Conservation (phyloP, 1,140 invertebrate genomes). For the Neotoxoptera formosana region DNA sequence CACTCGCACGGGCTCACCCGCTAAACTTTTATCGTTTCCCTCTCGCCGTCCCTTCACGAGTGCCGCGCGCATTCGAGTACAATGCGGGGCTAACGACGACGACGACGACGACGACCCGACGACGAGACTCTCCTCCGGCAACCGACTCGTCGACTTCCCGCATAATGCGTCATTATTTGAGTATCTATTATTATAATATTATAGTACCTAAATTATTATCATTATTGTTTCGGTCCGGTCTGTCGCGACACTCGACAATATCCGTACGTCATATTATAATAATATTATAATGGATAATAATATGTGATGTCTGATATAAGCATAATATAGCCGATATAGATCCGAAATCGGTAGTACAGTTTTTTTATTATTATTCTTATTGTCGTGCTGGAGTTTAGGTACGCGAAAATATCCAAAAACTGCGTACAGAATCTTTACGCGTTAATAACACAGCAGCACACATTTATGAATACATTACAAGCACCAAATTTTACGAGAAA, state of each 20-base stretch:
- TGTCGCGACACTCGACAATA: background rate
- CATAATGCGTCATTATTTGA: background rate
- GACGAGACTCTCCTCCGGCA: background rate
- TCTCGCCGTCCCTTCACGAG: background rate
- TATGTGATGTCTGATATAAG: too few relatives aligned
- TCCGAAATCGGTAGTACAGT: too few relatives aligned
- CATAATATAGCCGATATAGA: too few relatives aligned
- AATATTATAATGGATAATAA: background rate
- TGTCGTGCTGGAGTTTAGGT: too few relatives aligned
- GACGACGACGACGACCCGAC: too few relatives aligned
- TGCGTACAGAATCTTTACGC: too few relatives aligned
- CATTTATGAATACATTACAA: too few relatives aligned
- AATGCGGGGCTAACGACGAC: background rate
- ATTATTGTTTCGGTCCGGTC: background rate
- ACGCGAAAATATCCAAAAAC: too few relatives aligned
- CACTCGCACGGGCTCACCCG: background rate
- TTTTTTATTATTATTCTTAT: too few relatives aligned
- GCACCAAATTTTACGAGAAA: too few relatives aligned
- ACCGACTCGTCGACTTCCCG: background rate
- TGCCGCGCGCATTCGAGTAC: background rate
- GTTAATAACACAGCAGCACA: too few relatives aligned
- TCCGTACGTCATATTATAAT: background rate
- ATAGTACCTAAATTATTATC: background rate
- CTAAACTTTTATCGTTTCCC: background rate
- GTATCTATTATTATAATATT: background rate